phyloP scores from a whole-genome alignment of 1,140 invertebrate species.

The Thaumetopoea pityocampa region DNA sequence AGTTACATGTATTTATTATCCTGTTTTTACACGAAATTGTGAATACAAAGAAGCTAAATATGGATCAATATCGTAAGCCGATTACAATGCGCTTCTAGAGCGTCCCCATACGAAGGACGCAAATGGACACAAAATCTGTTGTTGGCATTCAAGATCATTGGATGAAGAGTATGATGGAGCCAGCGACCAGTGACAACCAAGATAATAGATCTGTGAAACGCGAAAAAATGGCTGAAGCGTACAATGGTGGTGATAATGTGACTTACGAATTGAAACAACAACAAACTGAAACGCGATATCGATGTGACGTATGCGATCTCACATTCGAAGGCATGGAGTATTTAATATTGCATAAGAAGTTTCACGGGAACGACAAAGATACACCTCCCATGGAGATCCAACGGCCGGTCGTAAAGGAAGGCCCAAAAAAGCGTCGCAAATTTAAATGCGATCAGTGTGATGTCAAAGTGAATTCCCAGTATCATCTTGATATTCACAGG shows the following conservation, averaged over 20 bases:
- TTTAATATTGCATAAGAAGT: slow-evolving; percentile 63
- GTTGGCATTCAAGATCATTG: slow-evolving; percentile 62
- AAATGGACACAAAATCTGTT: slow-evolving; percentile 65
- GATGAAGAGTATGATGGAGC: slow-evolving; percentile 72
- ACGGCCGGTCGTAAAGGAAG: slow-evolving; percentile 39
- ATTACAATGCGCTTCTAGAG: slow-evolving; percentile 42
- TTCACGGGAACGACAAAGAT: slow-evolving; percentile 64
- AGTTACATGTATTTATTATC: slow-evolving; percentile 27
- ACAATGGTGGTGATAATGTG: slow-evolving; percentile 47
- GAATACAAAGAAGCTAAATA: slow-evolving; percentile 25
- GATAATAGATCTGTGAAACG: slow-evolving; percentile 58
- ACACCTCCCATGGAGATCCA: slow-evolving; percentile 43
- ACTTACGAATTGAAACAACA: slow-evolving; percentile 48
- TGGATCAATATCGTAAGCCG: slow-evolving; percentile 59
- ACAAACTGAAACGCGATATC: slow-evolving; percentile 43
- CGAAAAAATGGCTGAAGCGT: slow-evolving; percentile 66
- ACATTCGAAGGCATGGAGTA: slow-evolving; percentile 65
- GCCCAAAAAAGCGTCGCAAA: slow-evolving; percentile 57
- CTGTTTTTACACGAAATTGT: slow-evolving; percentile 35
- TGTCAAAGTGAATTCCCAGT: slow-evolving; percentile 68
- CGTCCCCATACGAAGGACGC: slow-evolving; percentile 37
- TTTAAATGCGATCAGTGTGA: slow-evolving; percentile 68
- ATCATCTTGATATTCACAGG: slow-evolving; percentile 63
- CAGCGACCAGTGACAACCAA: slow-evolving; percentile 58
- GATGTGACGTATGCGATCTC: slow-evolving; percentile 62